Percentiles rank a stretch among this genome's conserved stretches.
phyloP scores from a whole-genome alignment of 2,888 invertebrate genomes.

The Erynnis tages region DNA sequence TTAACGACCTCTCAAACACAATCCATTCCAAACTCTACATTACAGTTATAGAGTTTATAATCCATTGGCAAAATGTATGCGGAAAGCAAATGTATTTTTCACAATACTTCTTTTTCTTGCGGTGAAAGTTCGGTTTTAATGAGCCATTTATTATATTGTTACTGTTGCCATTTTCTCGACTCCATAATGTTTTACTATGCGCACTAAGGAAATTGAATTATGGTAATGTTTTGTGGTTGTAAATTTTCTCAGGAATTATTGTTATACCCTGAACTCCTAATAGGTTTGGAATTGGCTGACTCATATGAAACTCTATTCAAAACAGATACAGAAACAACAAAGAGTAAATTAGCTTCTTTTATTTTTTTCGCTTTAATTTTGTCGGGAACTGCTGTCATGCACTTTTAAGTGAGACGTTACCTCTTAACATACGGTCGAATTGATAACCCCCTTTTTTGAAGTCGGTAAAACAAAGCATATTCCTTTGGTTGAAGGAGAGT shows the following conservation, averaged over 20 bases:
- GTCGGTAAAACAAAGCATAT: too few relatives aligned
- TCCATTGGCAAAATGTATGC: slow-evolving; percentile 53
- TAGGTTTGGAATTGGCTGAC: too few relatives aligned
- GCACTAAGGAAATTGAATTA: slow-evolving; percentile 14
- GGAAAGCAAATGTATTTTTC: slow-evolving; percentile 62
- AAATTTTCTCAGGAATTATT: not conserved
- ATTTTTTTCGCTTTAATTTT: too few relatives aligned
- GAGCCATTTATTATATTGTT: slow-evolving; percentile 49
- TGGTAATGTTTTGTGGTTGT: slow-evolving; percentile 8
- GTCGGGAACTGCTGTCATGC: too few relatives aligned
- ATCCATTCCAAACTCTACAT: slow-evolving; percentile 30
- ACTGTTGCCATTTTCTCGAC: slow-evolving; percentile 25
- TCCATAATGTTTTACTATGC: slow-evolving; percentile 20
- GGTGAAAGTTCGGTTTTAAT: slow-evolving; percentile 52
- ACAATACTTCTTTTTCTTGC: slow-evolving; percentile 40
- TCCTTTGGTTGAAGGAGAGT: too few relatives aligned
- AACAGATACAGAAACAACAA: too few relatives aligned
- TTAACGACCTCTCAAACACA: slow-evolving; percentile 43
- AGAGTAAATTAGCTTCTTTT: too few relatives aligned
- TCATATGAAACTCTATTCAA: too few relatives aligned
- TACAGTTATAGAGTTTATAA: not conserved
- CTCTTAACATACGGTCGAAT: too few relatives aligned
- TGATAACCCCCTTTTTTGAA: too few relatives aligned
- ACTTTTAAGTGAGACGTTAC: too few relatives aligned
- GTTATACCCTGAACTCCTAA: too few relatives aligned